phyloP scores from a whole-genome alignment of 2,888 invertebrate genomes.

The Chrysotoxum bicinctum region DNA sequence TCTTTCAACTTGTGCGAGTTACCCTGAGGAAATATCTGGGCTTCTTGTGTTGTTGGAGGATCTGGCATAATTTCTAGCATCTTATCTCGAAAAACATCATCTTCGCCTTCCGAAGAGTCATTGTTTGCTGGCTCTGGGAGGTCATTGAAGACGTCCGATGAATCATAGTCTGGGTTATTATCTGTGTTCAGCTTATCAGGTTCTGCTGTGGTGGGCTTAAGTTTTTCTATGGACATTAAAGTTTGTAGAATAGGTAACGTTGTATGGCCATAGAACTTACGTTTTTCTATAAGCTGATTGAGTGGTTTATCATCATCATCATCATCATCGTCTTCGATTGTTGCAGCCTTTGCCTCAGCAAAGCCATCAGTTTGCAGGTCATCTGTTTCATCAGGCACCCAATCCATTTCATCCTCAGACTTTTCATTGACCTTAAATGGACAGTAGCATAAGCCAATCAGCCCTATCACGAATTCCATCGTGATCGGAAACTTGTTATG shows the following conservation, averaged over 20 bases:
- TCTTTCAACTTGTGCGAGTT: neutral
- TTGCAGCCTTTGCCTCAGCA: slow-evolving; percentile 27
- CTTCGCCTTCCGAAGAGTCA: slow-evolving; percentile 46
- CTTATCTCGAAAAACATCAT: slow-evolving; percentile 51
- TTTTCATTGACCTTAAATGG: slow-evolving; percentile 38
- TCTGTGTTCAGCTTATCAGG: neutral
- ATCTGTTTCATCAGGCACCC: slow-evolving; percentile 29
- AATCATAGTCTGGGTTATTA: slow-evolving; percentile 18
- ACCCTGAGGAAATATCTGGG: slow-evolving; percentile 76
- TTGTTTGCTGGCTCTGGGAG: slow-evolving; percentile 40
- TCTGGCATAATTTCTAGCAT: slow-evolving; percentile 51
- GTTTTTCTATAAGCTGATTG: slow-evolving; percentile 65
- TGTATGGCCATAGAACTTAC: slow-evolving; percentile 1
- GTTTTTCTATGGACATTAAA: slow-evolving; percentile 35
- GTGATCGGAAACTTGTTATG: too few species aligned
- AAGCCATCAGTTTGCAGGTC: slow-evolving; percentile 43
- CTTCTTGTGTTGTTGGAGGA: slow-evolving; percentile 72
- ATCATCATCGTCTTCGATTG: slow-evolving; percentile 59
- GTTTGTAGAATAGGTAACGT: neutral
- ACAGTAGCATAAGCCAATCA: neutral
- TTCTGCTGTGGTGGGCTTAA: slow-evolving; percentile 1
- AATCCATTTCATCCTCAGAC: slow-evolving; percentile 66
- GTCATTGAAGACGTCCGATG: slow-evolving; percentile 58
- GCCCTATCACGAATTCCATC: too few species aligned
- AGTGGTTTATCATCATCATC: slow-evolving; percentile 73